phyloP scores from a whole-genome alignment of 2,113 vertebrate genomes.

The Pseudorectes ferrugineus region DNA sequence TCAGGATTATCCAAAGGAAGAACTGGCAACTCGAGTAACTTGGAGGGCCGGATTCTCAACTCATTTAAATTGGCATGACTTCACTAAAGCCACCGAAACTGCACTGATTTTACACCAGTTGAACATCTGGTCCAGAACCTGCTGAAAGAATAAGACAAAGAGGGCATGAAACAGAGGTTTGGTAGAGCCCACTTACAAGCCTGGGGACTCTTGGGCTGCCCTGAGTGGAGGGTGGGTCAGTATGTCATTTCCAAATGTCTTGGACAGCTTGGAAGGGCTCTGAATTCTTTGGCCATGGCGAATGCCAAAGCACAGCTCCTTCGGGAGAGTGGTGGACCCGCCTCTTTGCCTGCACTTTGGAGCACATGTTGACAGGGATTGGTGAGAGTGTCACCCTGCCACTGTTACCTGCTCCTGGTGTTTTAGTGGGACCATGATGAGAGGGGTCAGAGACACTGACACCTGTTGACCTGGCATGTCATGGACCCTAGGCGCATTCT shows the following conservation, averaged over 20 bases:
- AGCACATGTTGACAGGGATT: background rate
- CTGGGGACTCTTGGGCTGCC: background rate
- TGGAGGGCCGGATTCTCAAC: constrained; percentile 51
- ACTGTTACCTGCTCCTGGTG: background rate
- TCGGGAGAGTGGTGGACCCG: accelerated
- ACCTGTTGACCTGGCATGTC: background rate
- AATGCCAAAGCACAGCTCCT: background rate
- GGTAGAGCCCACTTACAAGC: background rate
- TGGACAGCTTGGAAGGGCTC: background rate
- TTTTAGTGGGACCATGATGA: background rate
- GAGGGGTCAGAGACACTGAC: background rate
- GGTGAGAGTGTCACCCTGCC: background rate
- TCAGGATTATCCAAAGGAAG: constrained; percentile 52
- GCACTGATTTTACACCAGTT: background rate
- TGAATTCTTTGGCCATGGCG: background rate
- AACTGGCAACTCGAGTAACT: constrained; percentile 50
- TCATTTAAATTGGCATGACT: constrained; percentile 54
- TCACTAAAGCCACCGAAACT: constrained; percentile 37
- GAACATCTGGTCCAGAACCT: background rate
- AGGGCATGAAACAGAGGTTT: background rate
- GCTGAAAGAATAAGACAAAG: background rate
- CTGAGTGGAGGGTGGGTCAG: background rate
- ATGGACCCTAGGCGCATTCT: background rate
- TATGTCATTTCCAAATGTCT: background rate
- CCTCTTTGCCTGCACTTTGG: background rate